phyloP scores from a whole-genome alignment of 23 tunicate genomes.

The Aplidium turbinatum region DNA sequence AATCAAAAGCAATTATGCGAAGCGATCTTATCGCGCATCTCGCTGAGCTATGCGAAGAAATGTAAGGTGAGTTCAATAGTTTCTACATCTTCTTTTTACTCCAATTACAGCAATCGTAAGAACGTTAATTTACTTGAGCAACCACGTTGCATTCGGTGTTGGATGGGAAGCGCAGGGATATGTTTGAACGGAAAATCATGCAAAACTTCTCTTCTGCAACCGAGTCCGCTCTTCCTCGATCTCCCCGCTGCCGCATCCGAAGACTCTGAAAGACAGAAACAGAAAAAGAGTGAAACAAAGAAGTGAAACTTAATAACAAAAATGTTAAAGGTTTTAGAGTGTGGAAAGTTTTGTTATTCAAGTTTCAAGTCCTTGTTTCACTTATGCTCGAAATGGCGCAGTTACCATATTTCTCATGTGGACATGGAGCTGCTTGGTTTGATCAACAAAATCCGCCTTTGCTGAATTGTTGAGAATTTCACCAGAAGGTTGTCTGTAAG shows the following conservation, averaged over 20 bases:
- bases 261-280: conserved; percentile 47
- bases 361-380: too few relatives aligned
- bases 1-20: too few relatives aligned
- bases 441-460: conserved; percentile 69
- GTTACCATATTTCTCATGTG: conserved; percentile 83
- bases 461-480: conserved; percentile 58
- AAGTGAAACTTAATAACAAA: too few relatives aligned
- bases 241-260: conserved; percentile 79
- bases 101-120: too few relatives aligned
- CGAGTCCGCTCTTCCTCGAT: conserved; percentile 55
- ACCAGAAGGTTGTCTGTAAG: conserved; percentile 67
- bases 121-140: conserved; percentile 66
- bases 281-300: too few relatives aligned
- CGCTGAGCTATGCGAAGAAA: too few relatives aligned
- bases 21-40: too few relatives aligned
- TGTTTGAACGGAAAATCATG: conserved; percentile 72
- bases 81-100: too few relatives aligned
- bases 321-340: too few relatives aligned
- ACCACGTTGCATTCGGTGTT: conserved; percentile 56
- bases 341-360: too few relatives aligned
- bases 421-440: conserved; percentile 40
- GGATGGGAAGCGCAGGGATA: conserved; percentile 47
- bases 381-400: too few relatives aligned
- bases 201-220: conserved; percentile 90
- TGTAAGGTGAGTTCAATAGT: too few relatives aligned